A percentile compares a stretch with the other conserved stretches of the same genome.
Conservation (phyloP, 2,797 vertebrate species). For the Malacoraja senta region DNA sequence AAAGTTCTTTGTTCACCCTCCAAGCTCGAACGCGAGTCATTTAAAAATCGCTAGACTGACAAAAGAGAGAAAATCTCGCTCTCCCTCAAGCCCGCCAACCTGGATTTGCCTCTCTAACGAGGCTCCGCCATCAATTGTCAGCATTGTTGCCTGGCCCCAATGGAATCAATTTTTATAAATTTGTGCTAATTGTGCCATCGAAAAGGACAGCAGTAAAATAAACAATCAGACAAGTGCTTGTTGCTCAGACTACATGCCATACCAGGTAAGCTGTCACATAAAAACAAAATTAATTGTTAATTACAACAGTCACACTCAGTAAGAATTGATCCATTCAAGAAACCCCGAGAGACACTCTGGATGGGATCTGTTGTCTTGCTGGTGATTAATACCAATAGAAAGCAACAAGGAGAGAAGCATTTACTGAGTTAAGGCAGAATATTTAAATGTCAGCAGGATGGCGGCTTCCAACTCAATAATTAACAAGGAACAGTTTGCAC, state of each 20-base stretch:
- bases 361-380: slow-evolving; percentile 8
- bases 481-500: background rate
- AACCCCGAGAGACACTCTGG: background rate
- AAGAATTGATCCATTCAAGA: slow-evolving; percentile 30
- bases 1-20: no score
- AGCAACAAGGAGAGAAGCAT: background rate
- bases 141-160: background rate
- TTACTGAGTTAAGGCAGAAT: background rate
- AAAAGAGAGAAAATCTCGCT: background rate
- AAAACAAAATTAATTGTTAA: slow-evolving; percentile 29
- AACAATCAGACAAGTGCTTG: background rate
- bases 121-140: background rate
- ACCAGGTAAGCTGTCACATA: slow-evolving; percentile 29
- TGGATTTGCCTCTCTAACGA: background rate
- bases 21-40: no score
- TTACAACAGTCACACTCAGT: slow-evolving; percentile 19
- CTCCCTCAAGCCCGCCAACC: background rate
- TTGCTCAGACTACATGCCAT: background rate
- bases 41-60: no score
- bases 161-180: slow-evolving; percentile 28
- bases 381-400: background rate
- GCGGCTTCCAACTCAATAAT: background rate
- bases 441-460: slow-evolving; percentile 2
- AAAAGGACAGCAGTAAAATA: background rate
- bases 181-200: background rate